Evolutionary conservation across 37 sponge, comb jelly and placozoan species (phyloP).

Genomic region (Axinella damicornis): DNA sequence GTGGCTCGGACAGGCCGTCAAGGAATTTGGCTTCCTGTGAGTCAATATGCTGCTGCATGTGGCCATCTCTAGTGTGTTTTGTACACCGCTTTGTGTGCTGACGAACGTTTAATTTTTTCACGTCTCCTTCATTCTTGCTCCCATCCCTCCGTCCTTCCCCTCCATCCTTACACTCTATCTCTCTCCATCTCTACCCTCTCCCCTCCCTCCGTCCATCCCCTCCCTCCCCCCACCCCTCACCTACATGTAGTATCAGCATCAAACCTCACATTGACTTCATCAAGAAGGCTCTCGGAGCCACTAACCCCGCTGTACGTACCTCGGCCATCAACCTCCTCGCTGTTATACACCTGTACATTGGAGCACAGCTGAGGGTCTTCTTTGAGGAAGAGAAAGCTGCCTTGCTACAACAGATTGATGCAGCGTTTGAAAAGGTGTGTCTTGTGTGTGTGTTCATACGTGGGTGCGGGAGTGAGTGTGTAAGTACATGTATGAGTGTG

Average conservation of each 20-base stretch:
- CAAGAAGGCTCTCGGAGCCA: slow-evolving; percentile 79
- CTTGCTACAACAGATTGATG: slow-evolving; percentile 83
- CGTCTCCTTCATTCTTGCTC: too few relatives aligned
- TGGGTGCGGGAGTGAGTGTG: neutral
- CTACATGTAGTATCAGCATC: slow-evolving; percentile 39
- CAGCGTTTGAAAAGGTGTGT: slow-evolving; percentile 73
- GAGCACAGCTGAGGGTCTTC: slow-evolving; percentile 82
- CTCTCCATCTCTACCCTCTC: too few relatives aligned
- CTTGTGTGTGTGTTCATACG: neutral
- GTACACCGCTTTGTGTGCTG: neutral
- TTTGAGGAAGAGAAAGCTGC: slow-evolving; percentile 91
- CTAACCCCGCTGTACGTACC: slow-evolving; percentile 83
- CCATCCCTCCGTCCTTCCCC: too few relatives aligned
- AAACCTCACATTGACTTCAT: slow-evolving; percentile 74
- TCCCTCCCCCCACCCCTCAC: neutral
- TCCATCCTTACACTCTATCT: too few relatives aligned
- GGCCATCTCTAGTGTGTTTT: neutral
- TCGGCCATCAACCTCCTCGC: slow-evolving; percentile 79
- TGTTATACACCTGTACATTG: slow-evolving; percentile 71
- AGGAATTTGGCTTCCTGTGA: slow-evolving; percentile 82
- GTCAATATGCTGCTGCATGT: neutral
- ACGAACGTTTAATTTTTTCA: too few relatives aligned
- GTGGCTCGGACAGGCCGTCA: slow-evolving; percentile 80
- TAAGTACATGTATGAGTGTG: too few relatives aligned
- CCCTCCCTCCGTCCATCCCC: neutral